These are phyloP conservation scores for Dugesia japonica DNA, from an alignment of 2,888 invertebrate genomes.

Conservation along the genomic window DNA sequence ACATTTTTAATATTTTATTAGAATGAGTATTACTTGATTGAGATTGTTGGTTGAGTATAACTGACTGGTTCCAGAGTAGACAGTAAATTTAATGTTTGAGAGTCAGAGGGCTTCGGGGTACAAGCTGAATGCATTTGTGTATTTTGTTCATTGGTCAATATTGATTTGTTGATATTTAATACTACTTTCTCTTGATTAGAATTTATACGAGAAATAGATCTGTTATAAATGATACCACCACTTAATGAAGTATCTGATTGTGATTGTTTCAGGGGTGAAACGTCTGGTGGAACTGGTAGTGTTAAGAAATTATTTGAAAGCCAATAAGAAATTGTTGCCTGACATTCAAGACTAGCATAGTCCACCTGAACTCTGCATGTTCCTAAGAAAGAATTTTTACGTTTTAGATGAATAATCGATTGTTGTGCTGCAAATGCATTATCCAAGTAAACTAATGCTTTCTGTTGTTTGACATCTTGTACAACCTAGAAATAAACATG, in stretches of 20 bases:
- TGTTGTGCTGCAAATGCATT: slow-evolving; percentile 13
- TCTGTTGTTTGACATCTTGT: slow-evolving; percentile 8
- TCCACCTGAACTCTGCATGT: neutral
- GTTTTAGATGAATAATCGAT: slow-evolving; percentile 10
- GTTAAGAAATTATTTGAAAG: slow-evolving; percentile 8
- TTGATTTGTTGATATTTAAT: neutral
- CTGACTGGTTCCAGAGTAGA: neutral
- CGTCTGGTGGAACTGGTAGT: slow-evolving; percentile 5
- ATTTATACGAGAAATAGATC: slow-evolving; percentile 13
- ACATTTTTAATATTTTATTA: neutral
- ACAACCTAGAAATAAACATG: neutral
- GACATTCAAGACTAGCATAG: neutral
- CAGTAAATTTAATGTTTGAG: neutral
- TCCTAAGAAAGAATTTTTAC: neutral
- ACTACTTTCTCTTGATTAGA: neutral
- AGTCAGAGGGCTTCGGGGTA: neutral
- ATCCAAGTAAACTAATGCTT: neutral
- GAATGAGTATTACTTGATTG: neutral
- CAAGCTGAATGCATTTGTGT: neutral
- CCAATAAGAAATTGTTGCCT: neutral
- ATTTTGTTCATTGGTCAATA: neutral
- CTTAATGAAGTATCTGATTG: neutral
- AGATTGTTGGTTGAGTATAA: slow-evolving; percentile 3
- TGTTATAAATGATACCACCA: neutral
- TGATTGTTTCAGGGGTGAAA: neutral